A percentile compares a stretch with the other conserved stretches of the same genome.
Conservation (phyloP, 2,888 invertebrate species). For the Napeogenes sylphis region DNA sequence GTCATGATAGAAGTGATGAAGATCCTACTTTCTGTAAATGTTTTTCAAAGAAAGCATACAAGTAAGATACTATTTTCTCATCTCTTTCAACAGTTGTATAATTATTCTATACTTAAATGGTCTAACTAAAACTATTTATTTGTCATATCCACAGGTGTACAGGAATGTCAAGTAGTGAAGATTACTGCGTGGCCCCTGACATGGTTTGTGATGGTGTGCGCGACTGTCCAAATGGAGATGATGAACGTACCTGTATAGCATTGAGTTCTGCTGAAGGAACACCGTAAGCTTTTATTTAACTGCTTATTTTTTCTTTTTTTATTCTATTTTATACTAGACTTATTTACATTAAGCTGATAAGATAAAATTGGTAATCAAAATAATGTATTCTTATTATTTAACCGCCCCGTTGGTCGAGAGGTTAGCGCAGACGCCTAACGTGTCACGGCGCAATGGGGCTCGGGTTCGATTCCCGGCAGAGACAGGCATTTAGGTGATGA, state of each 20-base stretch:
- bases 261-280: slow-evolving; percentile 54
- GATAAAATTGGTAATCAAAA: too few relatives aligned
- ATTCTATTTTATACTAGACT: too few relatives aligned
- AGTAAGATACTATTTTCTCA: slow-evolving; percentile 41
- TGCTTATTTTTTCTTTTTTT: too few relatives aligned
- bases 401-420: too few relatives aligned
- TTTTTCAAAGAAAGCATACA: slow-evolving; percentile 55
- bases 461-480: too few relatives aligned
- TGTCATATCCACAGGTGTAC: slow-evolving; percentile 45
- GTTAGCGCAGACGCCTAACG: too few relatives aligned
- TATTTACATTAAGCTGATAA: too few relatives aligned
- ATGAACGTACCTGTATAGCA: slow-evolving; percentile 81
- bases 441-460: too few relatives aligned
- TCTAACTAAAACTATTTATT: neutral
- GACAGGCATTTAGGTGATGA: too few relatives aligned
- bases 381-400: too few relatives aligned
- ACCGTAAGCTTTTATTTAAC: slow-evolving; percentile 44
- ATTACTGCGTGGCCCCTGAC: slow-evolving; percentile 82
- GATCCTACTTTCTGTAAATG: slow-evolving; percentile 81
- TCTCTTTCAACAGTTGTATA: neutral
- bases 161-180: slow-evolving; percentile 41
- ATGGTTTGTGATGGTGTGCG: slow-evolving; percentile 85
- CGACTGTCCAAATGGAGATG: slow-evolving; percentile 86
- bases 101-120: neutral
- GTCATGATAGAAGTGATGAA: slow-evolving; percentile 87